Percentiles rank a stretch among this genome's conserved stretches.
phyloP scores from a whole-genome alignment of 2,113 vertebrate genomes.

The Xenopus tropicalis region UCB_Xtro_10.0 CM004450.2:126690501-126691000 shows the following conservation, averaged over 20 bases:
- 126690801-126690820: constrained; percentile 53
- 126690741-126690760: background rate
- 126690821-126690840: constrained; percentile 65
- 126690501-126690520: too few species aligned
- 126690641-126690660: too few species aligned
- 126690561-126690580: too few species aligned
- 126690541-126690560: too few species aligned
- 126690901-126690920: constrained; percentile 30
- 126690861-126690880: constrained; percentile 60
- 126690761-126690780: background rate
- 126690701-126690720: constrained; percentile 54
- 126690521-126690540: too few species aligned
- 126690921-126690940: constrained; percentile 54
- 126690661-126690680: background rate
- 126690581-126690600: too few species aligned
- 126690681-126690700: constrained; percentile 71
- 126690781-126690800: background rate
- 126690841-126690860: constrained; percentile 56
- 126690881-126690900: constrained; percentile 57
- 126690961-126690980: too few species aligned
- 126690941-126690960: too few species aligned
- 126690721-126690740: constrained; percentile 35
- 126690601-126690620: too few species aligned
- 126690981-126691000: too few species aligned
- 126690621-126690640: too few species aligned